These are phyloP conservation scores for Leptura quadrifasciata DNA, from an alignment of 2,888 invertebrate genomes.

Conservation along the genomic window DNA sequence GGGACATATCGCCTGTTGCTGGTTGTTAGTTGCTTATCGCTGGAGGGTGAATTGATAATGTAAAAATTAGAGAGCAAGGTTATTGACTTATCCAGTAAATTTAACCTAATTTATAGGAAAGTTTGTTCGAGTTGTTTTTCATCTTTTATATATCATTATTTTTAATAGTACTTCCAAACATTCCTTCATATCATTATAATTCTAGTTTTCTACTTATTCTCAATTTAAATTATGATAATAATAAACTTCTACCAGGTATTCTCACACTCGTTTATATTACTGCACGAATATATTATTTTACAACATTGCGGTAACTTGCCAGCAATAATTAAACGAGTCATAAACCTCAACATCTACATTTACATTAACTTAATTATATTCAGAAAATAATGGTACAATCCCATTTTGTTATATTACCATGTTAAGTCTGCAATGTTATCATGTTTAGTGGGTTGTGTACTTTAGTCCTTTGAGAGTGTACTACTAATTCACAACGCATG, in stretches of 20 bases:
- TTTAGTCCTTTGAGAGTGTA: slow-evolving; percentile 15
- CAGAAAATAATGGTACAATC: slow-evolving; percentile 5
- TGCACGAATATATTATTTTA: neutral
- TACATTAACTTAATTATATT: slow-evolving; percentile 1
- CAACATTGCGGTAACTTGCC: neutral
- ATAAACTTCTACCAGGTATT: too few relatives aligned
- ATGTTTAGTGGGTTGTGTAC: slow-evolving; percentile 25
- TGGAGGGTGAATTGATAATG: too few relatives aligned
- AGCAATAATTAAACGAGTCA: neutral
- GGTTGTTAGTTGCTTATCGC: too few relatives aligned
- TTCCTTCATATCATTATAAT: neutral
- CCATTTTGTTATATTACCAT: slow-evolving; percentile 14
- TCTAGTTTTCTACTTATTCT: too few relatives aligned
- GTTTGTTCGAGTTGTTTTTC: too few relatives aligned
- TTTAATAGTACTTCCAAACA: neutral
- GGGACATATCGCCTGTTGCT: too few relatives aligned
- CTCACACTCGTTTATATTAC: neutral
- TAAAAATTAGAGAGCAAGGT: too few relatives aligned
- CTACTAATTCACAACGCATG: slow-evolving; percentile 19
- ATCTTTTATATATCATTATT: too few relatives aligned
- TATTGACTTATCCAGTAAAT: too few relatives aligned
- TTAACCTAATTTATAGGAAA: too few relatives aligned
- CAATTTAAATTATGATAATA: too few relatives aligned
- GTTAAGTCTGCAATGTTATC: slow-evolving; percentile 30
- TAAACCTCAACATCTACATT: slow-evolving; percentile 4